Evolutionary conservation across 2,797 vertebrate species (phyloP).

Genomic region (Parauchenoglanis ngamensis): DNA sequence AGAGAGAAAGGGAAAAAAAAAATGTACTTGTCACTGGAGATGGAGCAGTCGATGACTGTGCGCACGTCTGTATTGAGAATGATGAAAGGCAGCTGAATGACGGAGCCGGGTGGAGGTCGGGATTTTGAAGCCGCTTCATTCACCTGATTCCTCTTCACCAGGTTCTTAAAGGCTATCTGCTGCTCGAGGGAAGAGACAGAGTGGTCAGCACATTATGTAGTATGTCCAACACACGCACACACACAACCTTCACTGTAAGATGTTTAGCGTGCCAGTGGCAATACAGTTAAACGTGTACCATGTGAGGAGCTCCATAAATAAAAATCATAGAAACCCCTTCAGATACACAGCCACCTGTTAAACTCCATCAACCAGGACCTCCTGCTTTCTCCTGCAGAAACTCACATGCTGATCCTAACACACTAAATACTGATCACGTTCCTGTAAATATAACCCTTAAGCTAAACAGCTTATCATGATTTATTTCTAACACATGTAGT

Average conservation of each 20-base stretch:
- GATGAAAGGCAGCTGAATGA: conserved; percentile 86
- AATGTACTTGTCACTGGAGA: conserved; percentile 85
- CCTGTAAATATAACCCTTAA: conserved; percentile 24
- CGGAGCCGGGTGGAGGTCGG: conserved; percentile 71
- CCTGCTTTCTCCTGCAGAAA: neutral
- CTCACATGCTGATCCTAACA: neutral
- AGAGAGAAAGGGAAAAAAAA: neutral
- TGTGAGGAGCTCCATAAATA: neutral
- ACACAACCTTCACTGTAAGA: neutral
- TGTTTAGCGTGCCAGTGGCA: neutral
- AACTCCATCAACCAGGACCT: neutral
- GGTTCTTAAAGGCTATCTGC: conserved; percentile 90
- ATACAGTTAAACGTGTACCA: neutral
- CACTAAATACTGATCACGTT: neutral
- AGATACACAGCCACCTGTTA: neutral
- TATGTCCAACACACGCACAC: conserved; percentile 12
- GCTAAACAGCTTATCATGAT: conserved; percentile 11
- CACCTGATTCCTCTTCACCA: conserved; percentile 85
- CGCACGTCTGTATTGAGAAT: conserved; percentile 86
- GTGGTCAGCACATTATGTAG: conserved; percentile 10
- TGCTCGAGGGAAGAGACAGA: conserved; percentile 54
- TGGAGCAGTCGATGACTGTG: conserved; percentile 88
- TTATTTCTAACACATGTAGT: conserved; percentile 29
- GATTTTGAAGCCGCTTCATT: conserved; percentile 77
- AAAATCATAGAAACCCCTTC: neutral